phyloP scores from a whole-genome alignment of 2,113 vertebrate genomes.

The Donacobius atricapilla region DNA sequence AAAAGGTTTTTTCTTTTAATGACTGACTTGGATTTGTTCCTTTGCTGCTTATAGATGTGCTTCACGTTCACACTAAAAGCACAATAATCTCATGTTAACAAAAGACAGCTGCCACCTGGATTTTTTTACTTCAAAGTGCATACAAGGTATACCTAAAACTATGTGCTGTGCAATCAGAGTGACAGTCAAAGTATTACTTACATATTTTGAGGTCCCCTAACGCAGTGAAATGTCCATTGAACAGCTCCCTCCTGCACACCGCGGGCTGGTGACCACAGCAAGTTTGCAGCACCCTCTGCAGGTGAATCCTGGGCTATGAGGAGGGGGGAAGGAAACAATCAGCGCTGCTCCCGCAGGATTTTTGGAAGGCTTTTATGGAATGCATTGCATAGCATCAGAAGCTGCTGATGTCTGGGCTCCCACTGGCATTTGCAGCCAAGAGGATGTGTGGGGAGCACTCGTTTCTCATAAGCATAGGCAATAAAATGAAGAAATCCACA shows the following conservation, averaged over 20 bases:
- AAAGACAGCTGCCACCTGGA: background rate
- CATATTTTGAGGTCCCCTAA: background rate
- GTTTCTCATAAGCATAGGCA: background rate
- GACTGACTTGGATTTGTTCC: background rate
- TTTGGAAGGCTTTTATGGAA: background rate
- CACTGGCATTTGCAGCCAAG: background rate
- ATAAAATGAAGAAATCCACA: background rate
- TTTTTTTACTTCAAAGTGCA: background rate
- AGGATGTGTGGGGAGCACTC: background rate
- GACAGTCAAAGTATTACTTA: background rate
- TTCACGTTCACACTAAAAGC: background rate
- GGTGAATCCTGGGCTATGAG: background rate
- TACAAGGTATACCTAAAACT: background rate
- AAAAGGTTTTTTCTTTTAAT: background rate
- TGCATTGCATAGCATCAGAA: rapidly evolving
- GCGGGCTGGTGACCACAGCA: background rate
- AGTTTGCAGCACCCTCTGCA: conserved; percentile 65
- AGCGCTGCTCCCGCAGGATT: background rate
- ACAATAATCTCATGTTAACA: background rate
- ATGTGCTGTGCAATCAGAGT: background rate
- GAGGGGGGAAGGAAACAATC: background rate
- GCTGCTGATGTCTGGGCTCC: background rate
- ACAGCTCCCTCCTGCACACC: background rate
- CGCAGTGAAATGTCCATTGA: background rate
- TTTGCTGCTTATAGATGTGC: background rate